Evolutionary conservation across 2,797 vertebrate genomes (phyloP), one percentile per base, ranked within the genome.

Genomic region (Oceanodroma leucorhoa): DNA sequence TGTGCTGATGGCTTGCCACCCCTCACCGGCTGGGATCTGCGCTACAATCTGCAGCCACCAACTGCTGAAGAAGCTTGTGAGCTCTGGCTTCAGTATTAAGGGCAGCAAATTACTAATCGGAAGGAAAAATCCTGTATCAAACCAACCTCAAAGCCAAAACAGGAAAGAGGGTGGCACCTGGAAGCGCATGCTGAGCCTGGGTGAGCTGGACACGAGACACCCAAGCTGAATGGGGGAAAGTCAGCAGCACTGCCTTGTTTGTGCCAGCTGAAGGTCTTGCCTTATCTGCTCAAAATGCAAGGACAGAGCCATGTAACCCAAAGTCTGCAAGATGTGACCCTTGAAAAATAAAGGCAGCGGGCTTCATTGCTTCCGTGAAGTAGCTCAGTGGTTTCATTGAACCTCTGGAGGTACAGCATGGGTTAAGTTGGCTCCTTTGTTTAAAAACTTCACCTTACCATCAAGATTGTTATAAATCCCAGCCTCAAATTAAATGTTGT

Each of bases 221-320:
- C 6, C 13, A 29, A 36, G 21, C 45, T 36, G 77, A 71, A 50
- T 0, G 1, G 61, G 10, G 51, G 18, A 45, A 43, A 66, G 32
- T 11, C 5, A 2, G 32, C 6, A 57, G 65, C 0, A 0, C 20
- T 45, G 45, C 23, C 3, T 40, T 30, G 20, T 53, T 65, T 46
- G 38, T 65, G n/a, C 40, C 40, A 36, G 26, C 27, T 32, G 22
- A 71, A 46, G 61, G 19, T 55, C 23, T 65, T 36, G 20, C 24
- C n/a, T 66, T 38, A 14, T 7, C 32, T 64, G 30, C 54, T 69
- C 4, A 41, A 71, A 90, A 51, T 30, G 18, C 48, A 70, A 21
- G 41, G 36, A n/a, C 17, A 50, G 34, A 34, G n/a, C 30, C 7
- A 30, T 14, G 38, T 60, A 27, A 24, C 54, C 85, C n/a, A 22